Evolutionary conservation across 2,797 vertebrate species (phyloP).

Genomic region (Zenarchopterus dispar): DNA sequence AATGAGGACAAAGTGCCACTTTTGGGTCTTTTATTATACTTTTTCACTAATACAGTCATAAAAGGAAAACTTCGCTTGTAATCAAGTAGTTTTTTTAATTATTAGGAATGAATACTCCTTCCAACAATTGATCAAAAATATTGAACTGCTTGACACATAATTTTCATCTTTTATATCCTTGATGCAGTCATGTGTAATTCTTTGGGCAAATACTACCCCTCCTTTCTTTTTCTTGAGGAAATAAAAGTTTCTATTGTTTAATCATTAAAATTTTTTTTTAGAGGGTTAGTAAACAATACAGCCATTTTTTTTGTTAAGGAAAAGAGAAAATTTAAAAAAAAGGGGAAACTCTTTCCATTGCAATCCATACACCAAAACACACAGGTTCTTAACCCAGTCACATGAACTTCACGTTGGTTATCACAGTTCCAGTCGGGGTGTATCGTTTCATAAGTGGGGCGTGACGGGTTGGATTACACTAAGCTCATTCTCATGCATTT

Average conservation of each 20-base stretch:
- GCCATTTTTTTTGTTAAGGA: background rate
- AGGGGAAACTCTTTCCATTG: background rate
- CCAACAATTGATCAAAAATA: too few species aligned
- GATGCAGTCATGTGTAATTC: too few species aligned
- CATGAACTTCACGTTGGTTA: slow-evolving; percentile 70
- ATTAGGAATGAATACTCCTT: too few species aligned
- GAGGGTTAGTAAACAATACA: slow-evolving; percentile 3
- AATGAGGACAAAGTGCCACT: too few species aligned
- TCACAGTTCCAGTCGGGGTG: slow-evolving; percentile 56
- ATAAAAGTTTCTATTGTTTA: background rate
- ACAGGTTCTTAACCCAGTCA: slow-evolving; percentile 61
- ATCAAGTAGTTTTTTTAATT: too few species aligned
- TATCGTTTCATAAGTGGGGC: slow-evolving; percentile 64
- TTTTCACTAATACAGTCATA: too few species aligned
- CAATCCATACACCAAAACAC: slow-evolving; percentile 26
- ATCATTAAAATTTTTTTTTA: slow-evolving; percentile 17
- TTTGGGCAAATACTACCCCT: too few species aligned
- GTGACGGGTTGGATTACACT: slow-evolving; percentile 68
- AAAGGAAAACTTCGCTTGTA: too few species aligned
- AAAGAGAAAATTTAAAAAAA: background rate
- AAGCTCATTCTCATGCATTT: slow-evolving; percentile 73
- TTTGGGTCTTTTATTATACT: too few species aligned
- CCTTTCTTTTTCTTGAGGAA: too few species aligned
- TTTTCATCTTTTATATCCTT: too few species aligned
- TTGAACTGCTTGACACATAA: too few species aligned